A percentile compares a stretch with the other conserved stretches of the same genome.
phyloP scores from a whole-genome alignment of 2,888 invertebrate species.

The Cryptocephalus moraei region DNA sequence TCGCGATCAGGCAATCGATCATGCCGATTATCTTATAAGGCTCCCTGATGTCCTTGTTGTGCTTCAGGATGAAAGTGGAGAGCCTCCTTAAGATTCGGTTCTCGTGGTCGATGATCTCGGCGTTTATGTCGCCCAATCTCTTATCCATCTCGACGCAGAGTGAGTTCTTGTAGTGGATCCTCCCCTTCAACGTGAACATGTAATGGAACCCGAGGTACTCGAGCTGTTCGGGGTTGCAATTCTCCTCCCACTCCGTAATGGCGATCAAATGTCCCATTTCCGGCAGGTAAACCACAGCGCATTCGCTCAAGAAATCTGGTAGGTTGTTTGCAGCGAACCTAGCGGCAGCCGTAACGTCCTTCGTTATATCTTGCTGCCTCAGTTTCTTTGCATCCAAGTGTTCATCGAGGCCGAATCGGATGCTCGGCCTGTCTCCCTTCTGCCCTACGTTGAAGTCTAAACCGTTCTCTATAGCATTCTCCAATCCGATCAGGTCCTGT shows the following conservation, averaged over 20 bases:
- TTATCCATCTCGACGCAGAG: constrained; percentile 56
- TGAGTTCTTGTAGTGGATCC: constrained; percentile 35
- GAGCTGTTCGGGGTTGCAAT: constrained; percentile 46
- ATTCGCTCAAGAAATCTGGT: constrained; percentile 55
- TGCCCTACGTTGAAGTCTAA: constrained; percentile 53
- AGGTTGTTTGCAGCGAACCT: constrained; percentile 57
- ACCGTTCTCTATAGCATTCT: constrained; percentile 60
- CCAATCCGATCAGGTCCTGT: constrained; percentile 46
- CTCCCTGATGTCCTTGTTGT: constrained; percentile 30
- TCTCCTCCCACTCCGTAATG: constrained; percentile 54
- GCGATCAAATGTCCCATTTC: constrained; percentile 71
- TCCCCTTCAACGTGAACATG: constrained; percentile 28
- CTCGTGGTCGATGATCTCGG: constrained; percentile 72
- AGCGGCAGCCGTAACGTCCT: constrained; percentile 63
- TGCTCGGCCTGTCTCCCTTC: constrained; percentile 54
- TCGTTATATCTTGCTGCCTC: constrained; percentile 57
- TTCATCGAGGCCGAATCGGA: constrained; percentile 64
- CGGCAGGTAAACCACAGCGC: constrained; percentile 60
- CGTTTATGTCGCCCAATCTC: constrained; percentile 66
- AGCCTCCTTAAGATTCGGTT: constrained; percentile 54
- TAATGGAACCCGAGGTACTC: constrained; percentile 47
- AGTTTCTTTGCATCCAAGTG: constrained; percentile 66
- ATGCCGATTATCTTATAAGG: constrained; percentile 28
- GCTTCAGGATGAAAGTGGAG: constrained; percentile 28
- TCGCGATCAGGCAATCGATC: constrained; percentile 35